A percentile compares a stretch with the other conserved stretches of the same genome.
These are phyloP conservation scores for Podarcis siculus DNA, from an alignment of 2,797 vertebrate species.

Conservation along the genomic window DNA sequence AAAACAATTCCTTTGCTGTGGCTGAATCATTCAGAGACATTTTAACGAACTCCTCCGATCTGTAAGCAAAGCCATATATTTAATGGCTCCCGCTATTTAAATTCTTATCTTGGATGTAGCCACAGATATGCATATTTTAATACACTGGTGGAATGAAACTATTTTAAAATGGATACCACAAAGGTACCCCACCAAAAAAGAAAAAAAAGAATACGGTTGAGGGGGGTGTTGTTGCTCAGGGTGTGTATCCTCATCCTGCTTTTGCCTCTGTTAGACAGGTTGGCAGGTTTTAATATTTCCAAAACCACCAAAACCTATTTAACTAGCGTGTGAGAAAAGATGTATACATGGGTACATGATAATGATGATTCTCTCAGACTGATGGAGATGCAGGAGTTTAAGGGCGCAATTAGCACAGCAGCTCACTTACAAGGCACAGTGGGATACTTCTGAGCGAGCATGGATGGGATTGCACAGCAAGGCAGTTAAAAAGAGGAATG, in stretches of 20 bases:
- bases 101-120: background rate
- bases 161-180: background rate
- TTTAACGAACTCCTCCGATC: constrained; percentile 10
- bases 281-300: background rate
- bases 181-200: background rate
- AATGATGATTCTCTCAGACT: background rate
- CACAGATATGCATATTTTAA: constrained; percentile 7
- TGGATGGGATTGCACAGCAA: background rate
- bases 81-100: constrained; percentile 13
- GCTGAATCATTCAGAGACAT: constrained; percentile 54
- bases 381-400: background rate
- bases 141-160: background rate
- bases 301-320: background rate
- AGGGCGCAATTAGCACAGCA: background rate
- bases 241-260: background rate
- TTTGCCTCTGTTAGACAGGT: background rate
- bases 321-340: background rate
- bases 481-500: background rate
- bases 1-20: constrained; percentile 58
- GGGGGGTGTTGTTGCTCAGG: background rate
- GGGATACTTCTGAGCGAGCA: background rate
- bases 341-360: too few species aligned
- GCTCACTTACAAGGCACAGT: background rate
- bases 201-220: background rate
- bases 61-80: constrained; percentile 20